These are phyloP conservation scores for Teleiodes luculella DNA, from an alignment of 2,888 invertebrate genomes.

Conservation along the genomic window DNA sequence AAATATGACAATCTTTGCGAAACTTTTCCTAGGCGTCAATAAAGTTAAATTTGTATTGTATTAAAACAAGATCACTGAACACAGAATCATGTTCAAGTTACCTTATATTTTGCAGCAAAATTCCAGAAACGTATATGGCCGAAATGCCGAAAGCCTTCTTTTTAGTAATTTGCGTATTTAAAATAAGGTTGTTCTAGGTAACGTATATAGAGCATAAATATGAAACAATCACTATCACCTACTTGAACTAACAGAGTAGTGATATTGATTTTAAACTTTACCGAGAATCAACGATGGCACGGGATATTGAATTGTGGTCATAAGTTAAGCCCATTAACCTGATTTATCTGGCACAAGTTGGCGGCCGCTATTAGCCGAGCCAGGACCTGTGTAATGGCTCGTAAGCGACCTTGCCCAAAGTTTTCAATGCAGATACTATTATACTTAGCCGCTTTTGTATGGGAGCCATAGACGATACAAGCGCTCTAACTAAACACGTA, in stretches of 20 bases:
- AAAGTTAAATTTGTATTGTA: too few relatives aligned
- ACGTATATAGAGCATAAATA: too few relatives aligned
- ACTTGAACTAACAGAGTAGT: background rate
- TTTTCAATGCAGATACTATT: constrained; percentile 30
- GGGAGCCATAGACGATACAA: too few relatives aligned
- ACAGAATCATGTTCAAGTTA: too few relatives aligned
- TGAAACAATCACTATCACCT: background rate
- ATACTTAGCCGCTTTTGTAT: constrained; percentile 10
- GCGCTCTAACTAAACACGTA: too few relatives aligned
- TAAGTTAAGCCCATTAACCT: constrained; percentile 35
- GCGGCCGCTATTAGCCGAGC: constrained; percentile 39
- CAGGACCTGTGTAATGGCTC: constrained; percentile 42
- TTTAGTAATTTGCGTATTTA: too few relatives aligned
- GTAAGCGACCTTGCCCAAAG: constrained; percentile 34
- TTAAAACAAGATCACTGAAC: too few relatives aligned
- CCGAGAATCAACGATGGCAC: constrained; percentile 8
- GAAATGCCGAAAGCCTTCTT: too few relatives aligned
- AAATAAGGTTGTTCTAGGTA: too few relatives aligned
- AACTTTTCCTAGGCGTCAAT: too few relatives aligned
- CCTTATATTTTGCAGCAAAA: too few relatives aligned
- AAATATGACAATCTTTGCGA: constrained; percentile 25
- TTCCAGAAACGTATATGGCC: too few relatives aligned
- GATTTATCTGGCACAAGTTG: constrained; percentile 42
- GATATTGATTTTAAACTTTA: background rate
- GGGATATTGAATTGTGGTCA: constrained; percentile 22